These are phyloP conservation scores for Trachelus stipa DNA, from an alignment of 2,888 invertebrate species.

Conservation along the genomic window DNA sequence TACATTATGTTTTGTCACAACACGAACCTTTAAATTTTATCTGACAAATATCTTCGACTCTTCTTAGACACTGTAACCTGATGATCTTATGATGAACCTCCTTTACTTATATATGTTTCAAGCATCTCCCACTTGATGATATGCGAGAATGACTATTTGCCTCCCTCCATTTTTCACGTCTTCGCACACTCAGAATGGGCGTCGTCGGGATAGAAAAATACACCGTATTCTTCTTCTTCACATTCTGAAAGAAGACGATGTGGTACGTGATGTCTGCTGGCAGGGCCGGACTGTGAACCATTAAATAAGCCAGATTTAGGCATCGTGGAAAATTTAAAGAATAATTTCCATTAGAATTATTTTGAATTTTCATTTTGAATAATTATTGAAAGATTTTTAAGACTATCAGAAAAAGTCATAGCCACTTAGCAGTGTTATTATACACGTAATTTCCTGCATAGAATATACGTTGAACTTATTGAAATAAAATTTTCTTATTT, in stretches of 20 bases:
- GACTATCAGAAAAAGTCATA: neutral
- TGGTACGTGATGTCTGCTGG: neutral
- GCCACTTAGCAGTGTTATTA: no score
- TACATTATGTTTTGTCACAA: neutral
- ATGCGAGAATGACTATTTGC: neutral
- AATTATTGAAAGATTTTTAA: neutral
- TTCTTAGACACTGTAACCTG: conserved; percentile 24
- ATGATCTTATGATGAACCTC: conserved; percentile 30
- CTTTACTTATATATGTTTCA: conserved; percentile 32
- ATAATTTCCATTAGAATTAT: neutral
- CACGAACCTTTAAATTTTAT: neutral
- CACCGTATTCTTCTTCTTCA: neutral
- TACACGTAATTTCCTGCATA: neutral
- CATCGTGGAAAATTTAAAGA: neutral
- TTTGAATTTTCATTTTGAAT: neutral
- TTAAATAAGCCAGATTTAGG: neutral
- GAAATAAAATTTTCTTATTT: neutral
- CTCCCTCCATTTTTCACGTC: conserved; percentile 24
- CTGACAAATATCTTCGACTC: neutral
- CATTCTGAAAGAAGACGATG: neutral
- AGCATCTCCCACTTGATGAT: conserved; percentile 33
- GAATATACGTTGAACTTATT: neutral
- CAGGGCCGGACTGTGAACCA: neutral
- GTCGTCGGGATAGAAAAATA: neutral
- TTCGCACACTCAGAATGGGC: neutral